These are phyloP conservation scores for Drosophila bipectinata DNA, from an alignment of 1,140 invertebrate species.

Conservation along the genomic window DNA sequence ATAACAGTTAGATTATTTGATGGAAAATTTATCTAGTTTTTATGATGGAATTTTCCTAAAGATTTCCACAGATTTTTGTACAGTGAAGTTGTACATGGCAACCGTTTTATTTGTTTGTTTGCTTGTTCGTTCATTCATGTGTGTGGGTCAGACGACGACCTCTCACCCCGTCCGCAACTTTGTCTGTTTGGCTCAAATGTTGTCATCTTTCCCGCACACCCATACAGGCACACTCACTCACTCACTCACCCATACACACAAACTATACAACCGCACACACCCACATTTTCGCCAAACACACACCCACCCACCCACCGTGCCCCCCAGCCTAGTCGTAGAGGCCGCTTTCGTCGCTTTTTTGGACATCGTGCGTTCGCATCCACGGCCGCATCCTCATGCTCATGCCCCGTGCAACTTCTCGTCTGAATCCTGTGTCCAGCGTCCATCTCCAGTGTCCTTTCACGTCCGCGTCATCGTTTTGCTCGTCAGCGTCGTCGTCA, in stretches of 20 bases:
- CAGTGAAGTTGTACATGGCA: conserved; percentile 28
- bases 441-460: conserved; percentile 32
- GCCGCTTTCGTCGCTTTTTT: conserved; percentile 74
- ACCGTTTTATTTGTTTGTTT: conserved; percentile 75
- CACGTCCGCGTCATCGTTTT: conserved; percentile 72
- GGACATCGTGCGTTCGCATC: conserved; percentile 48
- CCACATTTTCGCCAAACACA: conserved; percentile 1
- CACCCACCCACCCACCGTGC: background rate
- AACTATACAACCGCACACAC: background rate
- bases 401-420: conserved; percentile 3
- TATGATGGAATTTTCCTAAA: background rate
- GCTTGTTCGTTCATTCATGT: conserved; percentile 75
- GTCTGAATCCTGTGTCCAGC: background rate
- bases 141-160: conserved; percentile 52
- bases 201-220: conserved; percentile 57
- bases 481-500: conserved; percentile 77
- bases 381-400: conserved; percentile 11
- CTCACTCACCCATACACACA: background rate
- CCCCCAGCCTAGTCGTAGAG: conserved; percentile 56
- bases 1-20: too few species aligned
- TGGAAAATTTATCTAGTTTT: background rate
- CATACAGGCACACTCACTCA: background rate
- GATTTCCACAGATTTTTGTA: background rate
- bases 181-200: conserved; percentile 77
- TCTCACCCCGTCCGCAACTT: conserved; percentile 37